Percentiles rank a stretch among this genome's conserved stretches.
These are phyloP conservation scores for Daphoenositta chrysoptera DNA, from an alignment of 2,113 vertebrate species.

Conservation along the genomic window DNA sequence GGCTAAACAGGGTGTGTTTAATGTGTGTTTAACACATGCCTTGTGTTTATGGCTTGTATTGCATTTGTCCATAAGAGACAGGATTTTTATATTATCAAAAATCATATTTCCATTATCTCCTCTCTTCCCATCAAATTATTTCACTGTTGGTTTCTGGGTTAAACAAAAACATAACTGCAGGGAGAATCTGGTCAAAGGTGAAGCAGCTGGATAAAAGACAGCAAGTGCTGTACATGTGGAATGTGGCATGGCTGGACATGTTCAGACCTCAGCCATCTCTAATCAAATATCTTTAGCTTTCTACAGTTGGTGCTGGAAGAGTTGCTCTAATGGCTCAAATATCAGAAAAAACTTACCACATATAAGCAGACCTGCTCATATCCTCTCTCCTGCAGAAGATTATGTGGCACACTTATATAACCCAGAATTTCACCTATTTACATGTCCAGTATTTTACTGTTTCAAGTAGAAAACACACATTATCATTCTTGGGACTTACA, in stretches of 20 bases:
- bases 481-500: neutral
- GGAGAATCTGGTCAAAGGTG: neutral
- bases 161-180: neutral
- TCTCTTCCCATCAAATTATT: neutral
- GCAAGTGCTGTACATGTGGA: neutral
- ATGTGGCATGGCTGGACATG: rapidly evolving
- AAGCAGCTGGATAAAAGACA: neutral
- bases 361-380: neutral
- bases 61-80: neutral
- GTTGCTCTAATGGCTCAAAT: neutral
- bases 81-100: neutral
- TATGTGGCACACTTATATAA: neutral
- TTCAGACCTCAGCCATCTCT: neutral
- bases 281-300: neutral
- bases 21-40: no score
- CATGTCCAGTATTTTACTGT: neutral
- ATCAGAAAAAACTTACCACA: neutral
- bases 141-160: neutral
- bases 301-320: rapidly evolving
- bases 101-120: neutral
- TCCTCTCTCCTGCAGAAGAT: neutral
- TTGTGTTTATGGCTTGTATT: neutral
- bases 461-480: neutral
- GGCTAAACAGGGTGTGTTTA: neutral
- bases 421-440: neutral